phyloP scores from a whole-genome alignment of 2,113 vertebrate genomes.

The Hippocampus zosterae region DNA sequence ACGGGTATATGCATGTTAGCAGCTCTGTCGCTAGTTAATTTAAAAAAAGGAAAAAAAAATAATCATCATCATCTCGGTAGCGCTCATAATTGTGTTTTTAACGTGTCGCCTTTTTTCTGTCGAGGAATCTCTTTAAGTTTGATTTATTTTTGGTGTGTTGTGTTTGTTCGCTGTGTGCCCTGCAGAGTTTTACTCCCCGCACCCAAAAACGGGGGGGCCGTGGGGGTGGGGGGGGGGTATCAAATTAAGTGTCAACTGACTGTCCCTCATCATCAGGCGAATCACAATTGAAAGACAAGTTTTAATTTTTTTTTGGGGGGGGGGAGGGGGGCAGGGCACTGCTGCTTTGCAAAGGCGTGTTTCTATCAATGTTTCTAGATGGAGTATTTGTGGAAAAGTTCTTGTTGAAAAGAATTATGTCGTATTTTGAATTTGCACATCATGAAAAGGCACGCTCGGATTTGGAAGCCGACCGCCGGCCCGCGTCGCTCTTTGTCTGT shows the following conservation, averaged over 20 bases:
- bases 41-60: slow-evolving; percentile 15
- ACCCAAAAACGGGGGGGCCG: not conserved
- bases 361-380: slow-evolving; percentile 75
- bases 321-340: slow-evolving; percentile 37
- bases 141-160: slow-evolving; percentile 45
- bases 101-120: not conserved
- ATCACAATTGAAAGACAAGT: slow-evolving; percentile 33
- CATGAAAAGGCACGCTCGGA: slow-evolving; percentile 20
- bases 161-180: slow-evolving; percentile 27
- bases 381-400: slow-evolving; percentile 83
- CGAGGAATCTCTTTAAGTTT: not conserved
- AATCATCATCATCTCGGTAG: slow-evolving; percentile 32
- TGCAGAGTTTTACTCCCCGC: slow-evolving; percentile 36
- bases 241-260: not conserved
- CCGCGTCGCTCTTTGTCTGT: slow-evolving; percentile 26
- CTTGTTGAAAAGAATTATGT: slow-evolving; percentile 80
- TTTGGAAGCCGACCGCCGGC: slow-evolving; percentile 11
- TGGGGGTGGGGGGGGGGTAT: too few relatives aligned
- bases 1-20: slow-evolving; percentile 63
- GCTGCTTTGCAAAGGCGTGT: slow-evolving; percentile 73
- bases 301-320: slow-evolving; percentile 9
- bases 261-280: not conserved
- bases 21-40: slow-evolving; percentile 13
- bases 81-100: slow-evolving; percentile 3
- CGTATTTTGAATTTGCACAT: slow-evolving; percentile 50